A percentile compares a stretch with the other conserved stretches of the same genome.
Conservation (phyloP, 2,797 vertebrate genomes). For the Poecilia picta region DNA sequence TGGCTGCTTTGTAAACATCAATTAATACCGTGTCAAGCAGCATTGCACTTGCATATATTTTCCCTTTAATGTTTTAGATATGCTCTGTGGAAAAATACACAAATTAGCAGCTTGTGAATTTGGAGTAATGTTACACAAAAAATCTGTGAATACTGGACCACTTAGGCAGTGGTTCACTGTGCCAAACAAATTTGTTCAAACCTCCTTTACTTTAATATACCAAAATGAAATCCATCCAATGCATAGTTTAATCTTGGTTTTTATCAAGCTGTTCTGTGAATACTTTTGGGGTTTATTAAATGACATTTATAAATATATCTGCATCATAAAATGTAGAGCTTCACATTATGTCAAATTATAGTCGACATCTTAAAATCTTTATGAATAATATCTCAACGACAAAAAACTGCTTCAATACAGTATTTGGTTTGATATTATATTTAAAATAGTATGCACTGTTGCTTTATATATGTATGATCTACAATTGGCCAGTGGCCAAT, state of each 20-base stretch:
- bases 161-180: background rate
- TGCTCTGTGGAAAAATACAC: background rate
- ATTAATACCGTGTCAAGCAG: background rate
- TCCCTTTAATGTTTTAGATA: background rate
- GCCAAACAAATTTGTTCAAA: background rate
- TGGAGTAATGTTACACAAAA: background rate
- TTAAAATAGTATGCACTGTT: background rate
- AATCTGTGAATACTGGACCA: background rate
- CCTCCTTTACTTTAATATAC: background rate
- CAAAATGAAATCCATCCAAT: background rate
- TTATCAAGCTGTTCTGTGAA: background rate
- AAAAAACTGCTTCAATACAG: background rate
- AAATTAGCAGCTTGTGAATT: background rate
- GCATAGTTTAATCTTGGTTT: background rate
- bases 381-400: background rate
- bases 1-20: no score
- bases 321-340: background rate
- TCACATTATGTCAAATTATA: background rate
- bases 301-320: background rate
- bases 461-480: background rate
- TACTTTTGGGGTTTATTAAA: background rate
- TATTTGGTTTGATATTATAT: background rate
- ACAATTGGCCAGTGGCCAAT: background rate
- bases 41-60: background rate
- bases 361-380: background rate